These are phyloP conservation scores for Brachionus plicatilis DNA, from an alignment of 1,140 invertebrate genomes.

Conservation along the genomic window DNA sequence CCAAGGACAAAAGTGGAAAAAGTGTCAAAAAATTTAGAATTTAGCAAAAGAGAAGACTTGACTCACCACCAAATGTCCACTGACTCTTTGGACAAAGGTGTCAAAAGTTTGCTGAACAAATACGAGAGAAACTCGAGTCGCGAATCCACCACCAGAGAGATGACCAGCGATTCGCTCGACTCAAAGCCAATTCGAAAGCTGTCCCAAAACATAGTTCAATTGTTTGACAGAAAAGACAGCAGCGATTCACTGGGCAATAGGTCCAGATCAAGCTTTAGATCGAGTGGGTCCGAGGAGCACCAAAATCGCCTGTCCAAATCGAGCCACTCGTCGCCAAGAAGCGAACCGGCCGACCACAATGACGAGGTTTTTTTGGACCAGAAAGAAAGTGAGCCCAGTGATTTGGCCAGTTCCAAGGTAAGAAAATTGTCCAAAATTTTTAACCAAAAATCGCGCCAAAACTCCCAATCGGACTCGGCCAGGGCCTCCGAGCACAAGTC, in stretches of 20 bases:
- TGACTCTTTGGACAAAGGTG: background rate
- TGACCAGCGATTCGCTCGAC: background rate
- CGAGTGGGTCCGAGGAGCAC: background rate
- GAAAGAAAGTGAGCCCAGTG: background rate
- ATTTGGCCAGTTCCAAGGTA: background rate
- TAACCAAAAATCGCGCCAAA: background rate
- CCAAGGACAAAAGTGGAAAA: background rate
- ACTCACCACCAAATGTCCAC: background rate
- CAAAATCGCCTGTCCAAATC: background rate
- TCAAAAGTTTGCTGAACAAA: background rate
- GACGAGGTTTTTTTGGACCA: background rate
- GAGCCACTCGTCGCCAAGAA: background rate
- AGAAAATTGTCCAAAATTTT: conserved; percentile 30
- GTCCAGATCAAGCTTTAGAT: background rate
- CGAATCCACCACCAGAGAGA: background rate
- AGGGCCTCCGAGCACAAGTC: background rate
- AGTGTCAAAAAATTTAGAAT: background rate
- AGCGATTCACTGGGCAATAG: background rate
- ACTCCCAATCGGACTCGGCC: background rate
- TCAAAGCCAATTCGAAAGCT: background rate
- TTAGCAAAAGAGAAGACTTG: background rate
- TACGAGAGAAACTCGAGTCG: conserved; percentile 7
- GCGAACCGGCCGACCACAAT: background rate
- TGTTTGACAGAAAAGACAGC: conserved; percentile 8
- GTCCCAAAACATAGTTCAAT: background rate